Base-by-base conservation (phyloP, 1,140 invertebrate species). In the Cherax quadricarinatus region DNA sequence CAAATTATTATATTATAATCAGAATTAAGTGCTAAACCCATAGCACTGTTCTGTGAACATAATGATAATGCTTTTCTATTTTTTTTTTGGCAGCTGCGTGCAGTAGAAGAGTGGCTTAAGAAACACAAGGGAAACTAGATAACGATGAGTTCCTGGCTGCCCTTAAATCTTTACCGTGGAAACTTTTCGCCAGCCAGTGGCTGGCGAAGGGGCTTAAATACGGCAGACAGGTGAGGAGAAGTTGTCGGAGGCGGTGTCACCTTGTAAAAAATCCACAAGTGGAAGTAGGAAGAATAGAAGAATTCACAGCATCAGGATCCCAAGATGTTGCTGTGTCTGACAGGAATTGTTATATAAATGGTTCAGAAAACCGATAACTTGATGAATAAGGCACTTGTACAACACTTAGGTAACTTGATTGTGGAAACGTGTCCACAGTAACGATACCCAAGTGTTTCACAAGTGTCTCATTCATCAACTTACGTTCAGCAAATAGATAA, bases 41-140 rank as follows among this genome's bases (percentile, higher is more conserved):
- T n/a, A 57, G 53, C 14, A 1, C 53, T 79, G 1, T 7, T 12
- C 24, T 24, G 3, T 78, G 6, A 75, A 24, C n/a, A 18, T 51
- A 49, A 48, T 86, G 12, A n/a, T 78, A 7, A 18, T 49, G 16
- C 16, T 53, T 49, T 48, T 18, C 2, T 6, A 7, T n/a, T 21
- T 80, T 24, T 30, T 79, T 51, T 21, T 62, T 88, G 82, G 12
- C 87, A 88, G 87, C 78, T 88, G 24, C 3, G 18, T 5, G 87
- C 82, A 24, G 87, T 88, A n/a, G 87, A 88, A 49, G 78, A 57
- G 4, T 88, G 87, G 87, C 57, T 88, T 30, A 5, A 88, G 78
- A 79, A 88, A 3, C 81, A 66, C 78, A 88, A 88, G 30, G 87
- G 87, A 66, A n/a, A 81, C 18, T 88, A 88, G 48, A 18, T 5